phyloP scores from a whole-genome alignment of 2,113 vertebrate species.

The Astur gentilis region DNA sequence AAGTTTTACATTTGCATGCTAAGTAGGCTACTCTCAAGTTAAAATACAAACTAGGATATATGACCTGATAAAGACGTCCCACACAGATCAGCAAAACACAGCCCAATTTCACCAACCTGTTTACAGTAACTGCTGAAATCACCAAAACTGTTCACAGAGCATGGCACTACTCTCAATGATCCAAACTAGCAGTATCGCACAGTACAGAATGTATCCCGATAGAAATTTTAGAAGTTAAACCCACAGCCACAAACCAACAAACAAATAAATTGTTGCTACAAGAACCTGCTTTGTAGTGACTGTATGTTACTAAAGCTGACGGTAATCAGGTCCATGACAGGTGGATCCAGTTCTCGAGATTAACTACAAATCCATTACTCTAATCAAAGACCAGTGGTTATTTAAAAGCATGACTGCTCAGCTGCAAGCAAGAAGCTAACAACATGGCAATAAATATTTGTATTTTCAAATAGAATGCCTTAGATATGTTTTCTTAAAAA shows the following conservation, averaged over 20 bases:
- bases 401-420: neutral
- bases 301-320: neutral
- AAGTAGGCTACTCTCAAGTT: neutral
- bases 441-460: neutral
- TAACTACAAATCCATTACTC: neutral
- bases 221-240: neutral
- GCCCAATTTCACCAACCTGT: neutral
- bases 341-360: neutral
- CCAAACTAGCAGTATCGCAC: neutral
- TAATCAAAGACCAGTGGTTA: neutral
- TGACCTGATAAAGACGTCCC: neutral
- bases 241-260: neutral
- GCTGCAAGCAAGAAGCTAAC: neutral
- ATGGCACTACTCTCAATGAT: neutral
- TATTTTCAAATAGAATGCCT: neutral
- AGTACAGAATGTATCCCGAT: neutral
- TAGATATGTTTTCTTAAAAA: neutral
- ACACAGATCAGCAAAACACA: neutral
- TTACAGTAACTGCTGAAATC: neutral
- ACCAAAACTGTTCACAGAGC: rapidly evolving
- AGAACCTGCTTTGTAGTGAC: neutral
- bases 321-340: neutral
- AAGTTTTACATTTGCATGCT: neutral
- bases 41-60: neutral
- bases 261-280: neutral